These are phyloP conservation scores for Synanthedon formicaeformis DNA, from an alignment of 2,888 invertebrate species.

Conservation along the genomic window DNA sequence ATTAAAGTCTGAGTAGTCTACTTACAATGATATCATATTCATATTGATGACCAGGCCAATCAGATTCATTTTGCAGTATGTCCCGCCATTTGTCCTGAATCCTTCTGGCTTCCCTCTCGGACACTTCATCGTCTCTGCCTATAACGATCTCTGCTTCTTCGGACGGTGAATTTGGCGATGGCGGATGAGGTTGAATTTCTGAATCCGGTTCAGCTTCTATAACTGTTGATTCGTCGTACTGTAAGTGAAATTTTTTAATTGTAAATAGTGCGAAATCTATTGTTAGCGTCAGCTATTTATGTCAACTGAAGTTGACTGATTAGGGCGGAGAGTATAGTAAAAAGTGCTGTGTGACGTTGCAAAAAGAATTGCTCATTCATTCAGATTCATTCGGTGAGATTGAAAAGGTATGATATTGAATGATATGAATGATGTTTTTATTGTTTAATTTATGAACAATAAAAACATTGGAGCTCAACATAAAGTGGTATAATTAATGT, in stretches of 20 bases:
- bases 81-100: slow-evolving; percentile 83
- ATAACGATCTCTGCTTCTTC: slow-evolving; percentile 76
- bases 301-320: too few species aligned
- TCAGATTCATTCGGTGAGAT: too few species aligned
- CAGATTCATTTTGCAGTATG: slow-evolving; percentile 71
- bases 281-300: too few species aligned
- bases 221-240: slow-evolving; percentile 77
- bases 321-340: too few species aligned
- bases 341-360: too few species aligned
- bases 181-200: slow-evolving; percentile 65
- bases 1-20: slow-evolving; percentile 8
- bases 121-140: slow-evolving; percentile 48
- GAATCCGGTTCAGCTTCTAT: slow-evolving; percentile 79
- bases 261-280: too few species aligned
- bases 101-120: slow-evolving; percentile 70
- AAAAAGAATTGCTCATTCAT: too few species aligned
- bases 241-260: slow-evolving; percentile 10
- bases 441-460: too few species aligned
- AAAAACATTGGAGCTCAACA: too few species aligned
- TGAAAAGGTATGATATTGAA: too few species aligned
- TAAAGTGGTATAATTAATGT: too few species aligned
- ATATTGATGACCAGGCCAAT: slow-evolving; percentile 57
- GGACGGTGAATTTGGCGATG: slow-evolving; percentile 53
- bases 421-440: too few species aligned
- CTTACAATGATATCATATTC: slow-evolving; percentile 84